Conservation (phyloP, 2,888 invertebrate species). For the Tenthredo livida region DNA sequence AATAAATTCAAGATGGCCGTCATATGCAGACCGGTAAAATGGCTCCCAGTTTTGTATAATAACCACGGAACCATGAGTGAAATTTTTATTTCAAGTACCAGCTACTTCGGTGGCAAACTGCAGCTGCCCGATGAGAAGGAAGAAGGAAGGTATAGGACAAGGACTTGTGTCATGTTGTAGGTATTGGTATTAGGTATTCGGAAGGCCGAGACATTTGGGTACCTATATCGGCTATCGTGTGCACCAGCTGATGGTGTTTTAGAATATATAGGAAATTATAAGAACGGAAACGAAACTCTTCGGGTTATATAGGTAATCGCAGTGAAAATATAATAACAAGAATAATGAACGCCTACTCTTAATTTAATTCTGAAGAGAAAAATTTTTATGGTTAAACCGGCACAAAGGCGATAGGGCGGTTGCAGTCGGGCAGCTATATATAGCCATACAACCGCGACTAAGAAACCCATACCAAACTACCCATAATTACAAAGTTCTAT, state of each 20-base stretch:
- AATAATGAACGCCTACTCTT: conserved; percentile 61
- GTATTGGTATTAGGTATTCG: background rate
- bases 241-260: background rate
- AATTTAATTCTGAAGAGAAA: conserved; percentile 70
- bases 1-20: conserved; percentile 77
- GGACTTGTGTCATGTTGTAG: background rate
- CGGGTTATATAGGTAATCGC: conserved; percentile 27
- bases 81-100: conserved; percentile 1
- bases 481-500: conserved; percentile 78
- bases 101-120: background rate
- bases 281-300: background rate
- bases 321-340: conserved; percentile 40
- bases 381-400: conserved; percentile 71
- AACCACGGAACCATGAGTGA: background rate
- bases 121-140: background rate
- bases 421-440: background rate
- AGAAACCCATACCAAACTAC: conserved; percentile 73
- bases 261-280: background rate
- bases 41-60: conserved; percentile 64
- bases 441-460: background rate
- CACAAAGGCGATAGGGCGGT: conserved; percentile 45
- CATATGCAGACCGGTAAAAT: conserved; percentile 69
- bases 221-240: background rate
- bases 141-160: background rate
- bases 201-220: background rate